Percentiles rank a stretch among this genome's conserved stretches.
phyloP scores from a whole-genome alignment of 2,888 invertebrate genomes.

The Boloria selene region DNA sequence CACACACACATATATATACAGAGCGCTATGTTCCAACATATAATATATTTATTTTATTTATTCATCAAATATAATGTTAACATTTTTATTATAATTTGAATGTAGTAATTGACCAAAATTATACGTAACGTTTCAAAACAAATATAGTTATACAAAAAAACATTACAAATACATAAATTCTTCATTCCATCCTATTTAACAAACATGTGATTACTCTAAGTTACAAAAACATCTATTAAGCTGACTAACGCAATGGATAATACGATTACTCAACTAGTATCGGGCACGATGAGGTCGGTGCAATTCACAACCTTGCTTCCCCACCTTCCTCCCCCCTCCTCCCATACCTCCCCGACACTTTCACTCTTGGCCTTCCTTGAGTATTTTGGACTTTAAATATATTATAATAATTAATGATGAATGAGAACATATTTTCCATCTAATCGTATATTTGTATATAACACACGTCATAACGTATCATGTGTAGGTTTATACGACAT shows the following conservation, averaged over 20 bases:
- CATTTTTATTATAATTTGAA: too few species aligned
- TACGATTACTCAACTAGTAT: constrained; percentile 75
- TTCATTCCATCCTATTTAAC: background rate
- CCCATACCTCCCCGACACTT: constrained; percentile 60
- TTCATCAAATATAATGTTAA: too few species aligned
- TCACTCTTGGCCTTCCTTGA: constrained; percentile 65
- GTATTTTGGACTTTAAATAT: constrained; percentile 51
- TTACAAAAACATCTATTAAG: constrained; percentile 54
- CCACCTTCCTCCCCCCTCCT: constrained; percentile 49
- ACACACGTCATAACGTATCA: too few species aligned
- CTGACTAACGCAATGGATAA: constrained; percentile 69
- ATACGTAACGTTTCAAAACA: background rate
- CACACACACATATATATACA: too few species aligned
- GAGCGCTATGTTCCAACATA: too few species aligned
- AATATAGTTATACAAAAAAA: background rate
- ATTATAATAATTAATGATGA: constrained; percentile 20
- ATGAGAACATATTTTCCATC: background rate
- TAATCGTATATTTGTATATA: too few species aligned
- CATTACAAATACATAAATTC: background rate
- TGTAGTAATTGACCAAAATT: background rate
- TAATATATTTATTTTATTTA: too few species aligned
- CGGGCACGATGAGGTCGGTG: constrained; percentile 68
- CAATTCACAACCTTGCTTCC: constrained; percentile 74
- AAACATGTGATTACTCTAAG: constrained; percentile 12
- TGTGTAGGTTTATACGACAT: too few species aligned